Evolutionary conservation across 2,888 invertebrate species (phyloP).

Genomic region (Noctua comes): DNA sequence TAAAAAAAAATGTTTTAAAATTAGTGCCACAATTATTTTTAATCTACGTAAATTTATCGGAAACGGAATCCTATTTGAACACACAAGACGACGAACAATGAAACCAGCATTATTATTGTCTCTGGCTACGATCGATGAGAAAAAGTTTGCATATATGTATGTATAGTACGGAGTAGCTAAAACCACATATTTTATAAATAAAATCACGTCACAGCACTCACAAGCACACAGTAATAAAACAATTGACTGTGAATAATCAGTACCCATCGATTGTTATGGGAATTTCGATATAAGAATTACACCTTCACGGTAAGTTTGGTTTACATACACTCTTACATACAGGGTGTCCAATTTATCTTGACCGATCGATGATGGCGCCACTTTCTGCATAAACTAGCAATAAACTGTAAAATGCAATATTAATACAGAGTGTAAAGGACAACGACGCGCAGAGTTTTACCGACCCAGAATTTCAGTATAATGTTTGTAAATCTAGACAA

Average conservation of each 20-base stretch:
- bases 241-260: slow-evolving; percentile 53
- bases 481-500: not conserved
- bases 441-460: not conserved
- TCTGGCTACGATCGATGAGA: not conserved
- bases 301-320: slow-evolving; percentile 54
- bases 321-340: slow-evolving; percentile 14
- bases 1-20: too few species aligned
- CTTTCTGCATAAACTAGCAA: not conserved
- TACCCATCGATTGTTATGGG: slow-evolving; percentile 53
- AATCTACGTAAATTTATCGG: too few species aligned
- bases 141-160: not conserved
- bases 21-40: too few species aligned
- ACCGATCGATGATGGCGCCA: slow-evolving; percentile 13
- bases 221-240: slow-evolving; percentile 26
- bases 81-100: not conserved
- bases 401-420: too few species aligned
- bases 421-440: not conserved
- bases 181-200: not conserved
- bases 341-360: slow-evolving; percentile 15
- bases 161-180: slow-evolving; percentile 7
- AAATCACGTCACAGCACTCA: slow-evolving; percentile 12
- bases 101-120: not conserved
- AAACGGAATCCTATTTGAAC: not conserved
- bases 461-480: not conserved
- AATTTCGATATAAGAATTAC: slow-evolving; percentile 42